phyloP scores from a whole-genome alignment of 2,797 vertebrate species.

The Rhodeus uyekii region DNA sequence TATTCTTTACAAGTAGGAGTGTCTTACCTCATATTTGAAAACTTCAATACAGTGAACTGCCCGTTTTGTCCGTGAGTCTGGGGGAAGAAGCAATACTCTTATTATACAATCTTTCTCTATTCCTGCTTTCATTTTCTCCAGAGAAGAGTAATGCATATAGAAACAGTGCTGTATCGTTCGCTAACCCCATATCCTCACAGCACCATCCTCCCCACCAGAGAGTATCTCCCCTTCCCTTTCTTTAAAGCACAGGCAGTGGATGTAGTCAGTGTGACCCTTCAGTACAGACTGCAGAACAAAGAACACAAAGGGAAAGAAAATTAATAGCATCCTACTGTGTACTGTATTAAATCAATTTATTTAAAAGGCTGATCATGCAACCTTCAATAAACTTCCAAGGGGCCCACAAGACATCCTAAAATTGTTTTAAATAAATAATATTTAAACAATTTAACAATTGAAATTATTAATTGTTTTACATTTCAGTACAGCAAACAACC shows the following conservation, averaged over 20 bases:
- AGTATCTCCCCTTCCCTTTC: conserved; percentile 83
- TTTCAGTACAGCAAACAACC: background rate
- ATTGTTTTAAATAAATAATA: background rate
- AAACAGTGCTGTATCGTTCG: background rate
- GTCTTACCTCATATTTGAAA: conserved; percentile 85
- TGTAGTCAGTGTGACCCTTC: conserved; percentile 86
- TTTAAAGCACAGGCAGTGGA: conserved; percentile 84
- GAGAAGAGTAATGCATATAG: background rate
- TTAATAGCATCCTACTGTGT: background rate
- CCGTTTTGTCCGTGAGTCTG: conserved; percentile 79
- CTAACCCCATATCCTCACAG: conserved; percentile 90
- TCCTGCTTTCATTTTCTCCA: background rate
- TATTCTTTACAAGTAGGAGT: background rate
- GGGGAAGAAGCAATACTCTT: background rate
- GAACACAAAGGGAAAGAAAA: background rate
- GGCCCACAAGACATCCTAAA: background rate
- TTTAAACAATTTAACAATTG: background rate
- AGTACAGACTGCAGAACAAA: conserved; percentile 71
- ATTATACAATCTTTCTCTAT: background rate
- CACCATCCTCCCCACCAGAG: conserved; percentile 87
- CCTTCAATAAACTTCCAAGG: background rate
- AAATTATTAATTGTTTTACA: background rate
- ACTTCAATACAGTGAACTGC: conserved; percentile 84
- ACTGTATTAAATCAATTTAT: background rate
- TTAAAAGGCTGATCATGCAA: background rate